These are phyloP conservation scores for Peromyscus maniculatus DNA, from an alignment of 2,113 vertebrate genomes.

Conservation along the genomic window DNA sequence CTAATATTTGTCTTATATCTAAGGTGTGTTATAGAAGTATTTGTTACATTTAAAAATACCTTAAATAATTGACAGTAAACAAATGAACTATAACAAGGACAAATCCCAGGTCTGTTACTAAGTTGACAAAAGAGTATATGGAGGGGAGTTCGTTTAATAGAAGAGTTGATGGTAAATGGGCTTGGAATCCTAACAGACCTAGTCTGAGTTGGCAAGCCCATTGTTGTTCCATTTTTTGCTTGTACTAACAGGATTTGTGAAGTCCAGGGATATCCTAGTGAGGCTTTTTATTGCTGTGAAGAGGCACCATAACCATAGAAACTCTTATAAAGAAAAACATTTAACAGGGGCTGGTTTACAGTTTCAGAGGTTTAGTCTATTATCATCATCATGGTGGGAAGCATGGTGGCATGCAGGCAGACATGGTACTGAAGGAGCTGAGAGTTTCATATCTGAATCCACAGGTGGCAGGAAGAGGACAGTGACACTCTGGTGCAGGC, in stretches of 20 bases:
- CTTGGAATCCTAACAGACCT: neutral
- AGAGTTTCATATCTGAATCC: neutral
- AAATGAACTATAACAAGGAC: neutral
- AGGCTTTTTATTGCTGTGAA: neutral
- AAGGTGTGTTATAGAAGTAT: neutral
- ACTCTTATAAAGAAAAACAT: neutral
- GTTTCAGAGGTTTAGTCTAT: neutral
- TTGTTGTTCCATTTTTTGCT: neutral
- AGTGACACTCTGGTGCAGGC: neutral
- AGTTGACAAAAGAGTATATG: neutral
- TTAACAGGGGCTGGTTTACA: neutral
- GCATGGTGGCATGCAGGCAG: neutral
- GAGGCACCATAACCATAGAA: neutral
- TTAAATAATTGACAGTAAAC: neutral
- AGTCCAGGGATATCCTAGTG: neutral
- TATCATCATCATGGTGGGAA: neutral
- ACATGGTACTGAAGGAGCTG: neutral
- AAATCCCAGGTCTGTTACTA: neutral
- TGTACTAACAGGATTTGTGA: no score
- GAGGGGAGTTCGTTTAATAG: neutral
- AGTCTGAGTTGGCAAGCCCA: neutral
- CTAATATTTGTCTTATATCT: neutral
- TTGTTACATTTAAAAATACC: neutral
- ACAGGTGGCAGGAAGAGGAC: neutral
- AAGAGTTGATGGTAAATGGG: neutral